A percentile compares a stretch with the other conserved stretches of the same genome.
Conservation (phyloP, 2,888 invertebrate genomes). For the Drosophila neonasuta region DNA sequence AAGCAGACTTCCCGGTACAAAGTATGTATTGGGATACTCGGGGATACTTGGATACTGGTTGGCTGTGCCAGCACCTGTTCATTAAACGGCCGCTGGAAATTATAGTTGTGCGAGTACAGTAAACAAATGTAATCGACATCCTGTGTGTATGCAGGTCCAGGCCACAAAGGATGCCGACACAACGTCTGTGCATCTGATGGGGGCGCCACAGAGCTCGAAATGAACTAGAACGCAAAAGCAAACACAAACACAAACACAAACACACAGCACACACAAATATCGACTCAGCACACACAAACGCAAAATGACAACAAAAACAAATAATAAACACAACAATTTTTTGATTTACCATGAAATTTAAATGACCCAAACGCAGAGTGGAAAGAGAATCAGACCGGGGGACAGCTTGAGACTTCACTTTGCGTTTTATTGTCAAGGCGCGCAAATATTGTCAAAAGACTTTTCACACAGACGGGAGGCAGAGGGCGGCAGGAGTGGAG, state of each 20-base stretch:
- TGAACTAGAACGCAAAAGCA: conserved; percentile 59
- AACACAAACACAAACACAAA: conserved; percentile 36
- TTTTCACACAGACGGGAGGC: conserved; percentile 17
- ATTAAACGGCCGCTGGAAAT: conserved; percentile 68
- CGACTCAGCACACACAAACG: conserved; percentile 13
- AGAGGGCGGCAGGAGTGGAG: conserved; percentile 1
- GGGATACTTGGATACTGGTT: not conserved
- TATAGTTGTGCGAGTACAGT: conserved; percentile 70
- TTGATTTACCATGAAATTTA: conserved; percentile 77
- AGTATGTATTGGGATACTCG: conserved; percentile 1
- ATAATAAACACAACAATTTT: conserved; percentile 73
- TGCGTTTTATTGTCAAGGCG: conserved; percentile 76
- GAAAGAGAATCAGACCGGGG: not conserved
- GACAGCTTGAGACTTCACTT: conserved; percentile 57
- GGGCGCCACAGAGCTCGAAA: conserved; percentile 45
- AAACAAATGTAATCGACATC: conserved; percentile 76
- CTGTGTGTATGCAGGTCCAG: conserved; percentile 40
- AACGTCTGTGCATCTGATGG: conserved; percentile 43
- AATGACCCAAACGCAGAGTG: conserved; percentile 59
- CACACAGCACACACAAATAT: conserved; percentile 52
- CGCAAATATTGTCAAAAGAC: conserved; percentile 77
- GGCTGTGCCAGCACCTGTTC: conserved; percentile 61
- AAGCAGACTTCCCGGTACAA: conserved; percentile 41
- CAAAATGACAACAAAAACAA: conserved; percentile 50
- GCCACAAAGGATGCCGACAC: conserved; percentile 68